A percentile compares a stretch with the other conserved stretches of the same genome.
These are phyloP conservation scores for Edolisoma coerulescens DNA, from an alignment of 2,113 vertebrate species.

Conservation along the genomic window DNA sequence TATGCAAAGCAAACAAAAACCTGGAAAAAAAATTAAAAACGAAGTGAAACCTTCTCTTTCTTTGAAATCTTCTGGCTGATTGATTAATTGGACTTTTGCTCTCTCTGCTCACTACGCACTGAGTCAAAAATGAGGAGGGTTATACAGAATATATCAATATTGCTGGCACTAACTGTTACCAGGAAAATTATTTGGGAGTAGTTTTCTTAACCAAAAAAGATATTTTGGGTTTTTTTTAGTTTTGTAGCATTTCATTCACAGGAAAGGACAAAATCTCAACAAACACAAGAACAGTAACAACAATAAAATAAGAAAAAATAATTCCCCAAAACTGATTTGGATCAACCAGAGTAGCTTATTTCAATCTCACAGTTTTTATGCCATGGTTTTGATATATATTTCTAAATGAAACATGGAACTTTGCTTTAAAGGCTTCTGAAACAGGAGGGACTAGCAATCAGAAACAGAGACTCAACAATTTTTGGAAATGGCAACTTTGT, in stretches of 20 bases:
- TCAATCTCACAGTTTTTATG: background rate
- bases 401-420: background rate
- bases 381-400: background rate
- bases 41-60: background rate
- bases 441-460: background rate
- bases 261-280: background rate
- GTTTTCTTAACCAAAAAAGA: background rate
- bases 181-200: background rate
- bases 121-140: accelerated
- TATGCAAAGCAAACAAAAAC: background rate
- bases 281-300: background rate
- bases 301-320: background rate
- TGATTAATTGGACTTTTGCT: background rate
- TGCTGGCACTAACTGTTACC: background rate
- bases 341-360: background rate
- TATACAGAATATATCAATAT: background rate
- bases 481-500: background rate
- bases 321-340: background rate
- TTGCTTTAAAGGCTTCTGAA: background rate
- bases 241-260: background rate
- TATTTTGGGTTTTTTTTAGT: background rate
- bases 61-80: background rate
- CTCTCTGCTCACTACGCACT: background rate
- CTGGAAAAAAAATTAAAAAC: background rate
- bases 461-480: background rate